These are phyloP conservation scores for Drosophila fungiperda DNA, from an alignment of 2,888 invertebrate genomes.

Conservation along the genomic window DNA sequence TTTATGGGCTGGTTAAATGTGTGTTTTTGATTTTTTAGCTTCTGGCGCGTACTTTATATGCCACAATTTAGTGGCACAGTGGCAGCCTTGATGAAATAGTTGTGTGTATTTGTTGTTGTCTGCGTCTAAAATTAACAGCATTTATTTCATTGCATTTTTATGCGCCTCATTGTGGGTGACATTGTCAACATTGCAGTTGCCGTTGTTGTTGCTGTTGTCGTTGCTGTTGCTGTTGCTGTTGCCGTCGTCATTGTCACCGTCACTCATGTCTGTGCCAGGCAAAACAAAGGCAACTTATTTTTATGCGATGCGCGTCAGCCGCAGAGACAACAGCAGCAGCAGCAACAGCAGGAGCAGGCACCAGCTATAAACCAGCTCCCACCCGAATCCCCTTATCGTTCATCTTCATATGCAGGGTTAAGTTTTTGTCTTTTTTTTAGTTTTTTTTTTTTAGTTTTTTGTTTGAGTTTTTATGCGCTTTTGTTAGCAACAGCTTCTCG, in stretches of 20 bases:
- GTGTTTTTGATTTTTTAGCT: slow-evolving; percentile 44
- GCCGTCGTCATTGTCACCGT: slow-evolving; percentile 18
- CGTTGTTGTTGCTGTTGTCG: not conserved
- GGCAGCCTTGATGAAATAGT: slow-evolving; percentile 39
- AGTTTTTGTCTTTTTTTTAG: slow-evolving; percentile 49
- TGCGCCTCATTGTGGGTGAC: slow-evolving; percentile 54
- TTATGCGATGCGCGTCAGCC: slow-evolving; percentile 70
- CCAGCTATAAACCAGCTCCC: not conserved
- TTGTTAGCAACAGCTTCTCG: slow-evolving; percentile 64
- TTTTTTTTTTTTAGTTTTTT: not conserved
- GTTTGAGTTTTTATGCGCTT: slow-evolving; percentile 64
- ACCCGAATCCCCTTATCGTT: slow-evolving; percentile 1
- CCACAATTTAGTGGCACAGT: slow-evolving; percentile 25
- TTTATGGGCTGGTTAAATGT: slow-evolving; percentile 28
- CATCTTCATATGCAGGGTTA: slow-evolving; percentile 56
- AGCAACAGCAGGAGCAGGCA: slow-evolving; percentile 2
- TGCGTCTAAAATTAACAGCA: slow-evolving; percentile 77
- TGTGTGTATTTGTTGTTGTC: slow-evolving; percentile 23
- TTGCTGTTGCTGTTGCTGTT: not conserved
- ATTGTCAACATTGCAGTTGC: slow-evolving; percentile 27
- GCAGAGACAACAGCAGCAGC: slow-evolving; percentile 49
- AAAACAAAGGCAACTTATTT: slow-evolving; percentile 78
- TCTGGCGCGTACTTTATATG: slow-evolving; percentile 37
- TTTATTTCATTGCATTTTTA: slow-evolving; percentile 76
- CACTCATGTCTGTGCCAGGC: slow-evolving; percentile 40